Base-by-base conservation (phyloP, 2,113 vertebrate genomes). In the Sinocyclocheilus rhinocerous region DNA sequence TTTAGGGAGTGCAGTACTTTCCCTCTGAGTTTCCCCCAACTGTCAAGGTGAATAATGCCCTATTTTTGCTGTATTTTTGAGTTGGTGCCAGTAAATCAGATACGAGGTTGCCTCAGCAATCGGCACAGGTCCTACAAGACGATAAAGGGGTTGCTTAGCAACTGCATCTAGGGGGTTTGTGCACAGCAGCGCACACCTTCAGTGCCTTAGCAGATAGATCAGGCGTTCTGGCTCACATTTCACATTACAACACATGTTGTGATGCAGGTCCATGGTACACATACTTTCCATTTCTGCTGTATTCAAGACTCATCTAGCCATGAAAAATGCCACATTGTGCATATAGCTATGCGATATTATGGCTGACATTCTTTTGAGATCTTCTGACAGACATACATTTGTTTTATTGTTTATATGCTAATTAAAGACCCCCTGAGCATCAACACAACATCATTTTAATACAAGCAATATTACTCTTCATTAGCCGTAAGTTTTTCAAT, bases 111-210 rank as follows among this genome's bases (percentile, higher is more conserved):
- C 39, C 57, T 84, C 73, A 76, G 67, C 67, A 67, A 45, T 65
- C 75, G 52, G 33, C 84, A 61, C n/a, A 55, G 67, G 83, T 50
- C 81, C 65, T 45, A 50, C 33, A 50, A 82, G 73, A 65, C 42
- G 45, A 83, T 79, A 67, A 81, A 85, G 87, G 39, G 73, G 94
- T 95, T 93, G 93, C 94, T 89, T 94, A 93, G 93, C 91, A 94
- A 95, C 94, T 89, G 88, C 89, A 90, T 92, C 86, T 86, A 29
- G 80, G 85, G 83, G 84, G 45, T 70, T 86, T 48, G 73, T 79
- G 65, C 76, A 86, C 72, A 83, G 65, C 52, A 52, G 52, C 39
- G 18, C 39, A 33, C 70, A 73, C 48, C 63, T 55, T 83, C 45
- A 69, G 22, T 48, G 33, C 24, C 33, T 26, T 22, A 16, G 50